Evolutionary conservation across 1,140 invertebrate genomes (phyloP).

Genomic region (Aphelinus certus): DNA sequence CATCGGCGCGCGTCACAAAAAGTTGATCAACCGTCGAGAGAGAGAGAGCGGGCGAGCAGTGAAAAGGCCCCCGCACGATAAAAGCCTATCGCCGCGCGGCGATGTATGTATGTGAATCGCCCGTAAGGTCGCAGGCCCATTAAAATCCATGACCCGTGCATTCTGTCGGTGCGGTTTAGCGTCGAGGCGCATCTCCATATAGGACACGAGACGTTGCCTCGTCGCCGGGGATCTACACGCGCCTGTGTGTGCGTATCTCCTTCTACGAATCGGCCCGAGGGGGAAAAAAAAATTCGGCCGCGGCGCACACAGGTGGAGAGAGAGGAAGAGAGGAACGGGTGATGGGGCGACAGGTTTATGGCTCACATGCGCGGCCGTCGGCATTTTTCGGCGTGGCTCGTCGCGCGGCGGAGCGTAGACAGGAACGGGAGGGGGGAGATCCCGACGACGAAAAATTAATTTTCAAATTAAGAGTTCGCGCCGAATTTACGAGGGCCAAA

Average conservation of each 20-base stretch:
- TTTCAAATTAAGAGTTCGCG: conserved; percentile 36
- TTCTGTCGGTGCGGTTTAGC: conserved; percentile 2
- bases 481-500: conserved; percentile 12
- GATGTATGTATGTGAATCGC: too few species aligned
- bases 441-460: conserved; percentile 16
- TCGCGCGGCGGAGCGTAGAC: not conserved
- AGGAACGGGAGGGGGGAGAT: not conserved
- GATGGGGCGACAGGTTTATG: conserved; percentile 28
- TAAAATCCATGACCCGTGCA: conserved; percentile 35
- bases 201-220: not conserved
- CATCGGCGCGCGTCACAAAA: too few species aligned
- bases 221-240: too few species aligned
- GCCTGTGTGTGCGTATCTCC: not conserved
- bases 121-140: conserved; percentile 3
- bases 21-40: too few species aligned
- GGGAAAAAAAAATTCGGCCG: conserved; percentile 7
- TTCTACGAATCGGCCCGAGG: conserved; percentile 18
- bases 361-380: conserved; percentile 20
- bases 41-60: too few species aligned
- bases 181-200: conserved; percentile 24
- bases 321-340: not conserved
- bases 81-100: too few species aligned
- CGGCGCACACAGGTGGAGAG: conserved; percentile 13
- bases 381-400: conserved; percentile 14
- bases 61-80: too few species aligned